Evolutionary conservation across 2,113 vertebrate species (phyloP).

Genomic region (Calidris pygmaea): DNA sequence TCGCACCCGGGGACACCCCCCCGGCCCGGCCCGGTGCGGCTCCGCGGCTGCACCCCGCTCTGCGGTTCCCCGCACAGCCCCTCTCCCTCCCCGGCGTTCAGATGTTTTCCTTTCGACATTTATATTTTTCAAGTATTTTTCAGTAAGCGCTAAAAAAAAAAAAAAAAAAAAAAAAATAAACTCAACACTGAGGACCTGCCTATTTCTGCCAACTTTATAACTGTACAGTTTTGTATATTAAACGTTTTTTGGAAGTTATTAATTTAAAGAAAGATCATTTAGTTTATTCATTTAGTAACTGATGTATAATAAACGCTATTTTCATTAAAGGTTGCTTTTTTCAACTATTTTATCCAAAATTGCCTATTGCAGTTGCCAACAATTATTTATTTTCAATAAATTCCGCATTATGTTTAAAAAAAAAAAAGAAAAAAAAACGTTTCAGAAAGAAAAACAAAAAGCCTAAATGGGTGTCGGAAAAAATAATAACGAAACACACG

Average conservation of each 20-base stretch:
- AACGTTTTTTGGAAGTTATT: constrained; percentile 91
- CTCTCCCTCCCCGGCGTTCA: not conserved
- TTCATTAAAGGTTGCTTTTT: constrained; percentile 97
- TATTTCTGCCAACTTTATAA: constrained; percentile 93
- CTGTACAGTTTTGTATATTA: constrained; percentile 99
- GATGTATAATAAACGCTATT: constrained; percentile 96
- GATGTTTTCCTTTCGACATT: constrained; percentile 35
- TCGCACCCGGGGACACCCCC: not conserved
- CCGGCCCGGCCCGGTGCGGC: not conserved
- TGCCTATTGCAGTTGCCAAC: constrained; percentile 89
- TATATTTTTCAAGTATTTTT: constrained; percentile 50
- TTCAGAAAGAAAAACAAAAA: constrained; percentile 60
- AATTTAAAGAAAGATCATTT: constrained; percentile 97
- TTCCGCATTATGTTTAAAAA: constrained; percentile 88
- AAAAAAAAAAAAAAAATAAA: not conserved
- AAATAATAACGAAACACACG: constrained; percentile 54
- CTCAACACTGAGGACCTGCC: constrained; percentile 72
- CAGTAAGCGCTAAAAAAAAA: not conserved
- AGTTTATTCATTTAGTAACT: constrained; percentile 98
- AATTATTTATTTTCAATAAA: constrained; percentile 99
- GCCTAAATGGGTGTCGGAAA: constrained; percentile 83
- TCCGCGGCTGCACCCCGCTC: not conserved
- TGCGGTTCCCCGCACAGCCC: not conserved
- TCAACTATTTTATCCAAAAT: constrained; percentile 97
- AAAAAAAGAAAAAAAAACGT: not conserved